A percentile compares a stretch with the other conserved stretches of the same genome.
These are phyloP conservation scores for Kryphioiulus occultus DNA, from an alignment of 2,888 invertebrate genomes.

Conservation along the genomic window DNA sequence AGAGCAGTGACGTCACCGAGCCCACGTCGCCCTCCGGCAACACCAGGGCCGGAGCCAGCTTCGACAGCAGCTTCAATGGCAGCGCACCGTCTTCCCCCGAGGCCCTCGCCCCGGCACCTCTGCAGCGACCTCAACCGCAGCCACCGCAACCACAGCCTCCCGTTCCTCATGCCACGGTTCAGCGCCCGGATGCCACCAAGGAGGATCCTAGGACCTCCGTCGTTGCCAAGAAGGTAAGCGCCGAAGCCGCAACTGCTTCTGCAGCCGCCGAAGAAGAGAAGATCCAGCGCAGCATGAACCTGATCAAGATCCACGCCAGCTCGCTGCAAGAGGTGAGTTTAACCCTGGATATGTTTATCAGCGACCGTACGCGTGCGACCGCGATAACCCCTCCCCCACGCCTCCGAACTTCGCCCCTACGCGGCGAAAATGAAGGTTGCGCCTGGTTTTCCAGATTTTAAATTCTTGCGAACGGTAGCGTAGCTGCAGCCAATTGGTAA, in stretches of 20 bases:
- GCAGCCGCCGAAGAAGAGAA: conserved; percentile 56
- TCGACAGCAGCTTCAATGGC: conserved; percentile 46
- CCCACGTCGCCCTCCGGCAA: conserved; percentile 53
- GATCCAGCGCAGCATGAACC: conserved; percentile 61
- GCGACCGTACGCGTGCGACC: too few species aligned
- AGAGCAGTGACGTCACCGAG: conserved; percentile 61
- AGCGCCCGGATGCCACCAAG: background rate
- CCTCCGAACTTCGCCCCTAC: too few species aligned
- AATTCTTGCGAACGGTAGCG: too few species aligned
- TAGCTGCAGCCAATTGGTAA: too few species aligned
- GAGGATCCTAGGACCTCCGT: background rate
- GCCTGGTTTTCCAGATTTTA: too few species aligned
- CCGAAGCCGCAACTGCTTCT: background rate
- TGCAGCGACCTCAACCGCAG: background rate
- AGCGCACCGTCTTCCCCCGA: conserved; percentile 6
- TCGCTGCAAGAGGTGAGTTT: conserved; percentile 60
- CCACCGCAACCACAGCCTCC: conserved; percentile 42
- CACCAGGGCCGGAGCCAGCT: conserved; percentile 19
- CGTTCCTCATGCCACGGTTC: conserved; percentile 36
- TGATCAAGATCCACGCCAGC: conserved; percentile 61
- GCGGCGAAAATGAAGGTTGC: too few species aligned
- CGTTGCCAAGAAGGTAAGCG: background rate
- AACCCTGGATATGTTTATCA: too few species aligned
- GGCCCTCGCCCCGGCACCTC: background rate
- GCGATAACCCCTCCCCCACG: too few species aligned